These are phyloP conservation scores for Huso huso DNA, from an alignment of 2,797 vertebrate genomes.

Conservation along the genomic window DNA sequence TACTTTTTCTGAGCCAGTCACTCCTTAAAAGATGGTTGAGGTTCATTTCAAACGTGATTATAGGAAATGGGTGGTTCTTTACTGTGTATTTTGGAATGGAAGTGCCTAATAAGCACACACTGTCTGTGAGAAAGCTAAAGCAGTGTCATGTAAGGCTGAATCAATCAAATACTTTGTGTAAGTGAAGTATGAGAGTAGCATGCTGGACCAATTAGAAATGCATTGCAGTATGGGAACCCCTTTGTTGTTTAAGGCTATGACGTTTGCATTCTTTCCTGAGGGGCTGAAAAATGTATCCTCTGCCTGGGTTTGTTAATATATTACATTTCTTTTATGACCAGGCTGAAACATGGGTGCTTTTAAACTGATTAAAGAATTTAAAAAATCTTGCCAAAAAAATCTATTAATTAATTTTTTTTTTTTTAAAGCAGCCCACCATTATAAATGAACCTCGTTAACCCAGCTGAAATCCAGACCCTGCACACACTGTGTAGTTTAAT, in stretches of 20 bases:
- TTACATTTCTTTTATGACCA: neutral
- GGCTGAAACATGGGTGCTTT: neutral
- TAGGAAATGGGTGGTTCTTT: neutral
- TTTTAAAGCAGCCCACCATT: neutral
- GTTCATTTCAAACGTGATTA: neutral
- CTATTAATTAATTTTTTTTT: too few relatives aligned
- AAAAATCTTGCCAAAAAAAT: neutral
- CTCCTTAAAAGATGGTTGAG: too few relatives aligned
- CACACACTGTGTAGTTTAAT: too few relatives aligned
- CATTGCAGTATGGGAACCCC: neutral
- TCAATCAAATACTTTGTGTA: neutral
- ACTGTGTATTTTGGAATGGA: neutral
- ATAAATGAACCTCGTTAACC: neutral
- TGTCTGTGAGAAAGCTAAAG: slow-evolving; percentile 3
- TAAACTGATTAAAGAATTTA: neutral
- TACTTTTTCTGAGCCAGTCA: too few relatives aligned
- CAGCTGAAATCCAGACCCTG: neutral
- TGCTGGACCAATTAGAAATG: neutral
- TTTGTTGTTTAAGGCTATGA: neutral
- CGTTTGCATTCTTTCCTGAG: neutral
- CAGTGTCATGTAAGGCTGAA: neutral
- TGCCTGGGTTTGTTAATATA: neutral
- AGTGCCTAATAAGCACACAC: neutral
- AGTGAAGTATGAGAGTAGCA: neutral
- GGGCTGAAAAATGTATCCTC: neutral